Evolutionary conservation across 92 coral and sea anemone species (phyloP).

Genomic region (Palythoa heliodiscus): DNA sequence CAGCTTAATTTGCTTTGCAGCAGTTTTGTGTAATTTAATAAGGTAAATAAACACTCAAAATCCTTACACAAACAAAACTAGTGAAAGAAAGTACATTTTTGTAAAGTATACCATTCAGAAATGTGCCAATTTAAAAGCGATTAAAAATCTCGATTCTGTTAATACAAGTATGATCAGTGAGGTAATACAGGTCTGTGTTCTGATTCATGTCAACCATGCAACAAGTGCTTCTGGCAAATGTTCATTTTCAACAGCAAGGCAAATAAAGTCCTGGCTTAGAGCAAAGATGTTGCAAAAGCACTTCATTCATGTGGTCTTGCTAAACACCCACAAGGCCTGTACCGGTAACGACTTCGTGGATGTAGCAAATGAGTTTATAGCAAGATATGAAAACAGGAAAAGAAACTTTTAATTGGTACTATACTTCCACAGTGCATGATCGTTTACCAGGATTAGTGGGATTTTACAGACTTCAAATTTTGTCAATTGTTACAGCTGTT

Average conservation of each 20-base stretch:
- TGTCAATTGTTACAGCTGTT: background rate
- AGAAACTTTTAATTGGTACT: constrained; percentile 43
- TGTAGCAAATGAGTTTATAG: too few relatives aligned
- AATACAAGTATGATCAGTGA: constrained; percentile 40
- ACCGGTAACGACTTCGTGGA: constrained; percentile 40
- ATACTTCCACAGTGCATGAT: background rate
- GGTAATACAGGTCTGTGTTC: constrained; percentile 51
- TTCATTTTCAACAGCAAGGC: constrained; percentile 53
- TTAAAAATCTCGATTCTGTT: constrained; percentile 1
- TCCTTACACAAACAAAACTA: too few relatives aligned
- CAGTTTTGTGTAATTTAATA: too few relatives aligned
- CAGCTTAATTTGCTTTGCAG: too few relatives aligned
- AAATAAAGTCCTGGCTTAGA: too few relatives aligned
- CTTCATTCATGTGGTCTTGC: constrained; percentile 51
- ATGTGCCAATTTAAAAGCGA: too few relatives aligned
- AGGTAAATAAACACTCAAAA: too few relatives aligned
- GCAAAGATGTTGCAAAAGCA: constrained; percentile 50
- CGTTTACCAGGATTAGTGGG: background rate
- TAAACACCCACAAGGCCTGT: constrained; percentile 54
- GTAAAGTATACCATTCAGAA: too few relatives aligned
- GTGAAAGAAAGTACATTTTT: too few relatives aligned
- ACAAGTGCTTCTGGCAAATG: constrained; percentile 56
- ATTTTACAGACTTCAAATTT: background rate
- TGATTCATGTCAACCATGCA: constrained; percentile 59
- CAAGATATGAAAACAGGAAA: constrained; percentile 44